phyloP scores from a whole-genome alignment of 2,888 invertebrate genomes.

The Rhopalosiphum nymphaeae region DNA sequence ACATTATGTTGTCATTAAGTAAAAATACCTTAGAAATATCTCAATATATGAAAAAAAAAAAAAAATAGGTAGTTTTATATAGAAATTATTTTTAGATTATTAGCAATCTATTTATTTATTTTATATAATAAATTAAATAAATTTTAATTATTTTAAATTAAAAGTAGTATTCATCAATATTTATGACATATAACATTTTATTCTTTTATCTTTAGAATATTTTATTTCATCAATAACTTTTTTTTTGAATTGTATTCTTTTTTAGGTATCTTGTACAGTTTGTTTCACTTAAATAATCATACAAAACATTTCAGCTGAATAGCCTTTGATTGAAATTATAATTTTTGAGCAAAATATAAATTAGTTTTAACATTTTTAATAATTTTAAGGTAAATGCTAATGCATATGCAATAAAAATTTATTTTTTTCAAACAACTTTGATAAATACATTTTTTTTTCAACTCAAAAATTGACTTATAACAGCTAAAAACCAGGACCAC shows the following conservation, averaged over 20 bases:
- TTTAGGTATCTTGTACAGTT: background rate
- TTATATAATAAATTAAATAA: background rate
- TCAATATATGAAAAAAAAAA: background rate
- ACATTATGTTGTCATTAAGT: background rate
- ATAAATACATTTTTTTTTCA: background rate
- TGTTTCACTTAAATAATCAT: background rate
- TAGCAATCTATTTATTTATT: background rate
- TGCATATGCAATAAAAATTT: background rate
- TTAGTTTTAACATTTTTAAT: background rate
- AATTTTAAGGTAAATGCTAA: background rate
- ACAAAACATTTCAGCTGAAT: background rate
- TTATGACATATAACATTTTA: background rate
- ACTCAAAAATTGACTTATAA: background rate
- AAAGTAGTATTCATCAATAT: background rate
- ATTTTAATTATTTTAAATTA: background rate
- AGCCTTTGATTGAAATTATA: background rate
- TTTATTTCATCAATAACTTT: background rate
- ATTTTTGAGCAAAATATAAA: background rate
- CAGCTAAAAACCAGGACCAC: background rate
- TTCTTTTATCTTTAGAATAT: background rate
- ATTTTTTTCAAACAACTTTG: background rate
- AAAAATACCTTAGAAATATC: background rate
- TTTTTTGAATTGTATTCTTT: conserved; percentile 1
- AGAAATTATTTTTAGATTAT: background rate
- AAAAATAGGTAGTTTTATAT: background rate